phyloP scores from a whole-genome alignment of 2,888 invertebrate species.

The Allacma fusca region DNA sequence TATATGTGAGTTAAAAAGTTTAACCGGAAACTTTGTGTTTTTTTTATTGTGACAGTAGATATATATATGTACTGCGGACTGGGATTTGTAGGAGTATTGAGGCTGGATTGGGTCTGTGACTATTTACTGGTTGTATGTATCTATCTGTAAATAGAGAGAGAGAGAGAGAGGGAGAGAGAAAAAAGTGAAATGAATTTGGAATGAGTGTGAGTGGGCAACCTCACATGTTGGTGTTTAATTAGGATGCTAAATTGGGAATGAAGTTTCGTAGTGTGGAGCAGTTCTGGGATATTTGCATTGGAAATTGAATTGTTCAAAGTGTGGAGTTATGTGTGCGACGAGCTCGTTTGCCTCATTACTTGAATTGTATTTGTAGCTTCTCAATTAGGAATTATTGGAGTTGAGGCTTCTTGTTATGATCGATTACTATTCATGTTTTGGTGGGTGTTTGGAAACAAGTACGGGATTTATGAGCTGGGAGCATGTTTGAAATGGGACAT shows the following conservation, averaged over 20 bases:
- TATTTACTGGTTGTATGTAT: no score
- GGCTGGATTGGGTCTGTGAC: no score
- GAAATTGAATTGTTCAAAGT: neutral
- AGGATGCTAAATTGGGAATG: neutral
- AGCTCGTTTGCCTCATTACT: neutral
- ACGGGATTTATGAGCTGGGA: no score
- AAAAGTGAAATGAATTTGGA: conserved; percentile 10
- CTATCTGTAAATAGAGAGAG: no score
- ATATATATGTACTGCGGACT: no score
- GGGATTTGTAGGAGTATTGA: no score
- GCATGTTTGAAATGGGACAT: no score
- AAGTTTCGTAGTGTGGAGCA: neutral
- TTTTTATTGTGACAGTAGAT: no score
- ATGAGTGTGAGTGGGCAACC: conserved; percentile 10
- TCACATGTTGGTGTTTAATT: conserved; percentile 7
- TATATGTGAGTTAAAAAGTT: neutral
- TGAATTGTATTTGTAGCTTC: conserved; percentile 3
- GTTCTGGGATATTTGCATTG: neutral
- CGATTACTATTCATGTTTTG: neutral
- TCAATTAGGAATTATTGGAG: conserved; percentile 8
- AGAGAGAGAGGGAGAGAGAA: neutral
- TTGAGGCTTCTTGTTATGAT: neutral
- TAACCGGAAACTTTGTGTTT: neutral
- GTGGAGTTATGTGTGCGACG: neutral
- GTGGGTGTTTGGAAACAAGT: neutral